Base-by-base conservation (phyloP, 2,113 vertebrate genomes). In the Myotis davidii region DNA sequence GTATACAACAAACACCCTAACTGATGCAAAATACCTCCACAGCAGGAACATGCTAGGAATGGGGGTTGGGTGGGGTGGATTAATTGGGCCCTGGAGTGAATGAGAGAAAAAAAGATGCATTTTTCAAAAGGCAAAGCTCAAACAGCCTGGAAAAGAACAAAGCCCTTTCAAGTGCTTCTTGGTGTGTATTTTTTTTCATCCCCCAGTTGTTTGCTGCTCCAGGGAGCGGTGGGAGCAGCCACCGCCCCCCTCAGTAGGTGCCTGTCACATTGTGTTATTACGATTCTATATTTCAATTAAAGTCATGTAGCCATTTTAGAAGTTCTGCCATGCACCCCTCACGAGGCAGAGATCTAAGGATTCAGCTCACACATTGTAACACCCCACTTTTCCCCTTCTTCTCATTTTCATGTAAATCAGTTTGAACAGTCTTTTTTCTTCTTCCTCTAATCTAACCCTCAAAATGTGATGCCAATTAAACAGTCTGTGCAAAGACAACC, bases 331-430 rank as follows among this genome's bases (percentile, higher is more conserved):
- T 65, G 91, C 25, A 64, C 69, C 50, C 93, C 95, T 76, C 91
- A 74, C 0, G 10, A 97, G 20, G 73, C 86, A 50, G 67, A 97
- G 93, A 92, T 97, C 92, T 94, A 67, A 96, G 96, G 90, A 94
- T 97, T 95, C 76, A 21, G 83, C 81, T 88, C 93, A 67, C 92
- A 94, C 64, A 70, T 94, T 96, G 95, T 56, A 97, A 98, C 91
- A 76, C 88, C 91, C 85, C 52, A 84, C 95, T 69, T 69, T 85
- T 27, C 17, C 50, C 82, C 93, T 90, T 82, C 90, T 81, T 84
- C 91, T 97, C 95, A 96, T 97, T 98, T 98, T 96, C 97, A 97
- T 90, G 70, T 88, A 97, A 98, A 98, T 96, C 96, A 97, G 90
- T 88, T 76, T 72, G 88, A 97, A 96, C 42, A 67, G 79, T 78